Conservation (phyloP, 2,888 invertebrate genomes). For the Torymus tubicola region DNA sequence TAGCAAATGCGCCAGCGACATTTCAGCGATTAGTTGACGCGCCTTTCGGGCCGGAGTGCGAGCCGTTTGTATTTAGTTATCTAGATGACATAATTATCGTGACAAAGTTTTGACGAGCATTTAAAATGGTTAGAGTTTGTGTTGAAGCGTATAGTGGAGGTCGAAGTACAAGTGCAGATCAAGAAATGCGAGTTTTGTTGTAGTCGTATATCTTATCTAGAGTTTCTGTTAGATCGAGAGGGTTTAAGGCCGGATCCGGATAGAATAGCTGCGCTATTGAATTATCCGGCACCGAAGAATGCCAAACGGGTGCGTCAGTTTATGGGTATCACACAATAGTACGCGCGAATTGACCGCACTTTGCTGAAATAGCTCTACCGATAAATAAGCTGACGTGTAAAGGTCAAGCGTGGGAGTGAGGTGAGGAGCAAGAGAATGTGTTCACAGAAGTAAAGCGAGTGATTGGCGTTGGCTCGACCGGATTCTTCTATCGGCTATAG, state of each 20-base stretch:
- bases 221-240: neutral
- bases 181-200: neutral
- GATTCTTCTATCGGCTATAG: neutral
- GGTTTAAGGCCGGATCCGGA: neutral
- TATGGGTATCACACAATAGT: neutral
- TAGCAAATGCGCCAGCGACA: conserved; percentile 55
- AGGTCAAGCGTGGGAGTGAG: neutral
- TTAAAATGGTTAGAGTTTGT: conserved; percentile 15
- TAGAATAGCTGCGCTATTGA: neutral
- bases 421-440: neutral
- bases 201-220: neutral
- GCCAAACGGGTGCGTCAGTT: neutral
- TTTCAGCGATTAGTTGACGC: conserved; percentile 57
- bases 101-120: conserved; percentile 53
- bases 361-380: neutral
- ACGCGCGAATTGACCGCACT: neutral
- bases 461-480: neutral
- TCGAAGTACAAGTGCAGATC: neutral
- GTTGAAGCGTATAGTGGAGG: neutral
- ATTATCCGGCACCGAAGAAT: neutral
- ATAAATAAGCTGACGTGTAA: neutral
- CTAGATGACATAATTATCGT: conserved; percentile 55
- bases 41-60: conserved; percentile 57
- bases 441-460: neutral
- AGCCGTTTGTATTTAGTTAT: conserved; percentile 52